A percentile compares a stretch with the other conserved stretches of the same genome.
Evolutionary conservation across 2,888 invertebrate genomes (phyloP).

Genomic region (Graphium colonna): DNA sequence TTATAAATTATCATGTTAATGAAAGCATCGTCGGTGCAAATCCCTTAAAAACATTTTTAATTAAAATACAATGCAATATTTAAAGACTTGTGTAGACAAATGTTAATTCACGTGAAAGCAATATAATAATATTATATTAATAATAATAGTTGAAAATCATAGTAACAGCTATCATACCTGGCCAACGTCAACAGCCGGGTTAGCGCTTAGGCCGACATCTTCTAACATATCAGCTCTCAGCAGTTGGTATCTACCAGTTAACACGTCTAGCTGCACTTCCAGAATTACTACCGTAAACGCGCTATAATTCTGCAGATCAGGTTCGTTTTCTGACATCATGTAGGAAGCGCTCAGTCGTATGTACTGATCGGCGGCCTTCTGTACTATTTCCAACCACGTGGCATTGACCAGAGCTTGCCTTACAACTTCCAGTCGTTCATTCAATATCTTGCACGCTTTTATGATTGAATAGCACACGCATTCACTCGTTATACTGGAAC

Average conservation of each 20-base stretch:
- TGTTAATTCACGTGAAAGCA: no score
- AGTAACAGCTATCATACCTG: conserved; percentile 79
- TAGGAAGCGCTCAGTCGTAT: conserved; percentile 82
- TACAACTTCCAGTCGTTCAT: conserved; percentile 78
- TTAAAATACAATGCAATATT: no score
- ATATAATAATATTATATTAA: no score
- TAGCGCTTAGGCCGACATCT: conserved; percentile 84
- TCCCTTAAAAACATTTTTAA: no score
- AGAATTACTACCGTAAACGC: conserved; percentile 81
- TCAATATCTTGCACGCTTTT: conserved; percentile 79
- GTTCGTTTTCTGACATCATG: conserved; percentile 78
- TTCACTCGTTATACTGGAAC: conserved; percentile 85
- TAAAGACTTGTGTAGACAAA: no score
- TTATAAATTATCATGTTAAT: no score
- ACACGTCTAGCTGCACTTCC: conserved; percentile 84
- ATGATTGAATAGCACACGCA: conserved; percentile 77
- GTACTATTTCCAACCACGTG: conserved; percentile 80
- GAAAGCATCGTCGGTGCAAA: no score
- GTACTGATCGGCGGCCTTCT: conserved; percentile 71
- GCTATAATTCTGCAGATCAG: conserved; percentile 70
- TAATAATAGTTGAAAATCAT: no score
- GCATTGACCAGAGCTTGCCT: conserved; percentile 66
- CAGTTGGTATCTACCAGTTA: conserved; percentile 84
- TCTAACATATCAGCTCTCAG: conserved; percentile 83
- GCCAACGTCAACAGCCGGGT: conserved; percentile 84